Evolutionary conservation across 1,140 invertebrate genomes (phyloP).

Genomic region (Diabrotica virgifera): DNA sequence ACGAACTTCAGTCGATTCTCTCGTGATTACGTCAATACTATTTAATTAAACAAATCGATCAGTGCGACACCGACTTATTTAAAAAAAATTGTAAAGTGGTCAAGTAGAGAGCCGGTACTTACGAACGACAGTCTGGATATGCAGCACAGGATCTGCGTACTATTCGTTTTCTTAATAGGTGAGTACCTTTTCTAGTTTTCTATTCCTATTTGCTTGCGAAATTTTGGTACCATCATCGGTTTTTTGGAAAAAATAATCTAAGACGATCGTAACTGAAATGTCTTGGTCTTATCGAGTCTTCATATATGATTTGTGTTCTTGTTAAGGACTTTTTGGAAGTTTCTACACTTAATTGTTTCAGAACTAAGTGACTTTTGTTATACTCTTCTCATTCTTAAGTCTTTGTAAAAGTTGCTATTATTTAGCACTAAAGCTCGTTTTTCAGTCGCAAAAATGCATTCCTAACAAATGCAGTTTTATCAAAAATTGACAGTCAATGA

Average conservation of each 20-base stretch:
- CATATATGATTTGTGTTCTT: background rate
- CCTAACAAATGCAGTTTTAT: too few species aligned
- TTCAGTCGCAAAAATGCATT: too few species aligned
- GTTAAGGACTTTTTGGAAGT: too few species aligned
- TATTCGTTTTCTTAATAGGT: constrained; percentile 22
- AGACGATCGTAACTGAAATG: background rate
- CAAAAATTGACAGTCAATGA: too few species aligned
- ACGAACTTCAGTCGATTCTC: constrained; percentile 20
- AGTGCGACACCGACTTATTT: constrained; percentile 16
- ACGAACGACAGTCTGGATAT: constrained; percentile 20
- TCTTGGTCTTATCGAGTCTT: background rate
- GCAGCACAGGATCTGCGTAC: constrained; percentile 21
- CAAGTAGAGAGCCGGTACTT: background rate
- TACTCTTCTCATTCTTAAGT: too few species aligned
- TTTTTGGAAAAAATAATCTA: too few species aligned
- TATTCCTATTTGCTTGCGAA: too few species aligned
- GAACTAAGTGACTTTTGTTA: too few species aligned
- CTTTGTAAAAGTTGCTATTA: too few species aligned
- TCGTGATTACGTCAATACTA: constrained; percentile 26
- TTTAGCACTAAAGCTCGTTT: too few species aligned
- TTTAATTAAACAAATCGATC: constrained; percentile 15
- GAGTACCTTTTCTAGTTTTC: constrained; percentile 10
- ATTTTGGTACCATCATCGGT: too few species aligned
- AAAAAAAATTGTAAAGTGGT: background rate
- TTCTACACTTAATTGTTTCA: too few species aligned